A percentile compares a stretch with the other conserved stretches of the same genome.
phyloP scores from a whole-genome alignment of 2,113 vertebrate species.

The Suncus etruscus region DNA sequence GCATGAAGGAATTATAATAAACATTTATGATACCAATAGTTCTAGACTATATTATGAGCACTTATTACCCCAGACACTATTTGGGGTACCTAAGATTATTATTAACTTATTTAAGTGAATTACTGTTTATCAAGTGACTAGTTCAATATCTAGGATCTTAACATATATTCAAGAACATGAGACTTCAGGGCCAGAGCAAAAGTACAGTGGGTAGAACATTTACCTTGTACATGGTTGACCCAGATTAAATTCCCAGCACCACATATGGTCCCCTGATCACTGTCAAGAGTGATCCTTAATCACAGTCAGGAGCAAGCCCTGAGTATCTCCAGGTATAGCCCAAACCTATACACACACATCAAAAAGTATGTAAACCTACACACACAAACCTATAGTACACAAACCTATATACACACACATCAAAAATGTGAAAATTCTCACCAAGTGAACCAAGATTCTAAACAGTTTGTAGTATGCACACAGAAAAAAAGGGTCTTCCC shows the following conservation, averaged over 20 bases:
- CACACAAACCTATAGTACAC: too few relatives aligned
- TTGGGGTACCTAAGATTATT: slow-evolving; percentile 6
- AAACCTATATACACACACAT: too few relatives aligned
- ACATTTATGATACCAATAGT: background rate
- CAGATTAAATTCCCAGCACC: background rate
- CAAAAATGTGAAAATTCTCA: too few relatives aligned
- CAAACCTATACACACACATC: too few relatives aligned
- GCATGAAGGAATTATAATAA: background rate
- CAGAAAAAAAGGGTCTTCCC: background rate
- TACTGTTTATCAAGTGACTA: background rate
- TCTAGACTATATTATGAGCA: background rate
- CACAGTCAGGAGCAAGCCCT: too few relatives aligned
- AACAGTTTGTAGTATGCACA: background rate
- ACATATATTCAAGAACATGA: background rate
- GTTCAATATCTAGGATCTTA: background rate
- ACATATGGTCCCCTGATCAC: too few relatives aligned
- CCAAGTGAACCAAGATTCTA: too few relatives aligned
- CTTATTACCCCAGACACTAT: background rate
- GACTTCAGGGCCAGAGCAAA: background rate
- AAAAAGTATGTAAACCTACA: too few relatives aligned
- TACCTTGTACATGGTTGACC: background rate
- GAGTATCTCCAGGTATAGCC: too few relatives aligned
- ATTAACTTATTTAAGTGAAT: slow-evolving; percentile 38
- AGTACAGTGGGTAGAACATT: too few relatives aligned
- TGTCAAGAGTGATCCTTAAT: too few relatives aligned